A percentile compares a stretch with the other conserved stretches of the same genome.
Evolutionary conservation across 2,797 vertebrate genomes (phyloP).

Genomic region (Amphiprion clarkii): DNA sequence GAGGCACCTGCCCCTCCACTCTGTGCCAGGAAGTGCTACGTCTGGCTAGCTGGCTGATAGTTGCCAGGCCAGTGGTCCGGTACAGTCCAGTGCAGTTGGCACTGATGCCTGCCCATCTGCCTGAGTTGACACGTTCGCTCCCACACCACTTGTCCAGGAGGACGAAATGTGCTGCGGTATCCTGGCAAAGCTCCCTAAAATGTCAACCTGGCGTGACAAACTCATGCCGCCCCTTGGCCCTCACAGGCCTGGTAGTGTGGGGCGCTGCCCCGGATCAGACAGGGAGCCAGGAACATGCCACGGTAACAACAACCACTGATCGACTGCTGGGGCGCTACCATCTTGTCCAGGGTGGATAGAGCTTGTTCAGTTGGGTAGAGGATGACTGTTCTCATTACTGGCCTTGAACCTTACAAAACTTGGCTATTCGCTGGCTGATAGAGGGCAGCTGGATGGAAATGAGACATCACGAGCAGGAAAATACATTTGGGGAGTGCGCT

Average conservation of each 20-base stretch:
- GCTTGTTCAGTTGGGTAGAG: constrained; percentile 67
- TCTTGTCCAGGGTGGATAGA: constrained; percentile 74
- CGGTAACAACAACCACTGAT: constrained; percentile 77
- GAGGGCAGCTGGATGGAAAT: constrained; percentile 56
- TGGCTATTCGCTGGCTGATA: constrained; percentile 44
- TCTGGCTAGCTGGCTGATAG: constrained; percentile 66
- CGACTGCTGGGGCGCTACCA: constrained; percentile 76
- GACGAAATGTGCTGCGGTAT: constrained; percentile 75
- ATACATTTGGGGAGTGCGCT: constrained; percentile 21
- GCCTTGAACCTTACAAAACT: constrained; percentile 57
- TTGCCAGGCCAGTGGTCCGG: constrained; percentile 82
- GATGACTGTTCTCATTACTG: constrained; percentile 66
- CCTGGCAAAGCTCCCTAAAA: constrained; percentile 83
- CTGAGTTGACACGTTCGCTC: constrained; percentile 77
- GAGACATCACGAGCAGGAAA: constrained; percentile 41
- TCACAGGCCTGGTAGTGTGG: constrained; percentile 64
- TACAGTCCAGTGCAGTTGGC: constrained; percentile 78
- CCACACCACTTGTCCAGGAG: constrained; percentile 82
- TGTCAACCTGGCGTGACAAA: constrained; percentile 82
- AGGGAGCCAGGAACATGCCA: constrained; percentile 80
- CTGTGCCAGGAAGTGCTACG: constrained; percentile 74
- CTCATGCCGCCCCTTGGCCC: constrained; percentile 66
- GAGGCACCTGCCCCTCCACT: constrained; percentile 76
- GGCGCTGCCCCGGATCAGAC: constrained; percentile 71
- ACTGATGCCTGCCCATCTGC: constrained; percentile 84